A percentile compares a stretch with the other conserved stretches of the same genome.
These are phyloP conservation scores for Circaetus gallicus DNA, from an alignment of 2,113 vertebrate genomes.

Conservation along the genomic window DNA sequence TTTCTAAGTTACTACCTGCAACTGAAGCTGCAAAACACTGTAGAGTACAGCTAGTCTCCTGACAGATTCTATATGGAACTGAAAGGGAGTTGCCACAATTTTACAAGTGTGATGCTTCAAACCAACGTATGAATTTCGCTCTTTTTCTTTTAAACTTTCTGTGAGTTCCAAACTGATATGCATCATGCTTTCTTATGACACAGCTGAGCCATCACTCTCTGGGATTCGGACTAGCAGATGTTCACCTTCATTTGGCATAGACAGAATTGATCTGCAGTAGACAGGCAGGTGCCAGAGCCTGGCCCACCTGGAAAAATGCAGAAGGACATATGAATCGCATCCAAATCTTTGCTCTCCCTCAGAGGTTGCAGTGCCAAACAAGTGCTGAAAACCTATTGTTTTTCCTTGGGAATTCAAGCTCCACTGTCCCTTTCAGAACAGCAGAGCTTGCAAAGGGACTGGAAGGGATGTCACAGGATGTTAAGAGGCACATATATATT, in stretches of 20 bases:
- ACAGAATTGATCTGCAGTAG: neutral
- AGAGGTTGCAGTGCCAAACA: neutral
- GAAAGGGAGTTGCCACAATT: neutral
- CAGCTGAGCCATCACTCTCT: neutral
- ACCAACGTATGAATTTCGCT: neutral
- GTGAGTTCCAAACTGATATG: neutral
- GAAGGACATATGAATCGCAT: neutral
- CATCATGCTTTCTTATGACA: neutral
- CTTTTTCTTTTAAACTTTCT: neutral
- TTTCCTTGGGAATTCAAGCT: neutral
- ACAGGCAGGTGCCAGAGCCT: neutral
- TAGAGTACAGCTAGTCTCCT: neutral
- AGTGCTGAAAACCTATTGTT: neutral
- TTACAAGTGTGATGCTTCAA: neutral
- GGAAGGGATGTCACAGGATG: neutral
- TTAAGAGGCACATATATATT: neutral
- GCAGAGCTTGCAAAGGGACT: neutral
- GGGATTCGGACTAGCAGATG: neutral
- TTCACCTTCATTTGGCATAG: neutral
- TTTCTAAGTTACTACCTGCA: neutral
- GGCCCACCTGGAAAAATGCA: neutral
- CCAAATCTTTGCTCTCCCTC: neutral
- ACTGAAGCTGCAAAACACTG: neutral
- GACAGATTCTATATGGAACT: neutral
- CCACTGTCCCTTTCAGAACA: neutral